phyloP scores from a whole-genome alignment of 2,888 invertebrate genomes.

The Colletes collaris region DNA sequence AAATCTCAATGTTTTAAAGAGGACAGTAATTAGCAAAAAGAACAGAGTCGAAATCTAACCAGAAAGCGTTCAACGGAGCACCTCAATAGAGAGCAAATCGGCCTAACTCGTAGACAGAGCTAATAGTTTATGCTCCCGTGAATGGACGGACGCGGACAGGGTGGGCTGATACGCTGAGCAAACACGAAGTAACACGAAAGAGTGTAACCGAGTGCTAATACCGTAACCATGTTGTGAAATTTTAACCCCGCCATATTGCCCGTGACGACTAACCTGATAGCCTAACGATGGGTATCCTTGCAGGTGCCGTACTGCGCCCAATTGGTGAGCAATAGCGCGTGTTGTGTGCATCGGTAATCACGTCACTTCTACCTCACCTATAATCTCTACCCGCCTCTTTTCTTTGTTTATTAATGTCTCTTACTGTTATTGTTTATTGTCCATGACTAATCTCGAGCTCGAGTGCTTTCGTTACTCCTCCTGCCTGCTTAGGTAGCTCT shows the following conservation, averaged over 20 bases:
- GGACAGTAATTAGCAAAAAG: background rate
- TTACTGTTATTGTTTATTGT: slow-evolving; percentile 52
- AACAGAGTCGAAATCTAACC: background rate
- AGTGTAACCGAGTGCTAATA: slow-evolving; percentile 25
- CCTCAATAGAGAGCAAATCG: background rate
- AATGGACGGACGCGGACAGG: slow-evolving; percentile 55
- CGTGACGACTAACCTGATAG: slow-evolving; percentile 78
- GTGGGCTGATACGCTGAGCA: slow-evolving; percentile 31
- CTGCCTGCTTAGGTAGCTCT: slow-evolving; percentile 52
- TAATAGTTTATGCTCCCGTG: slow-evolving; percentile 4
- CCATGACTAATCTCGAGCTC: slow-evolving; percentile 55
- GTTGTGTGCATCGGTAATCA: slow-evolving; percentile 97
- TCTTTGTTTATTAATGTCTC: slow-evolving; percentile 60
- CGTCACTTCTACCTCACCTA: slow-evolving; percentile 89
- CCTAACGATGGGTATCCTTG: slow-evolving; percentile 83
- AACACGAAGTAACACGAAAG: slow-evolving; percentile 15
- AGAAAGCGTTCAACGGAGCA: background rate
- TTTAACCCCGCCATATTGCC: slow-evolving; percentile 60
- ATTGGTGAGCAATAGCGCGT: slow-evolving; percentile 97
- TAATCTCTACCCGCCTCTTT: slow-evolving; percentile 76
- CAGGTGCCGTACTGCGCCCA: slow-evolving; percentile 97
- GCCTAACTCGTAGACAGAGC: too few relatives aligned
- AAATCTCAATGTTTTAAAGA: background rate
- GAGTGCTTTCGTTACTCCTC: slow-evolving; percentile 57
- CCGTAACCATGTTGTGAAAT: slow-evolving; percentile 60